Percentiles rank a stretch among this genome's conserved stretches.
phyloP scores from a whole-genome alignment of 2,797 vertebrate species.

The Natrix natrix region DNA sequence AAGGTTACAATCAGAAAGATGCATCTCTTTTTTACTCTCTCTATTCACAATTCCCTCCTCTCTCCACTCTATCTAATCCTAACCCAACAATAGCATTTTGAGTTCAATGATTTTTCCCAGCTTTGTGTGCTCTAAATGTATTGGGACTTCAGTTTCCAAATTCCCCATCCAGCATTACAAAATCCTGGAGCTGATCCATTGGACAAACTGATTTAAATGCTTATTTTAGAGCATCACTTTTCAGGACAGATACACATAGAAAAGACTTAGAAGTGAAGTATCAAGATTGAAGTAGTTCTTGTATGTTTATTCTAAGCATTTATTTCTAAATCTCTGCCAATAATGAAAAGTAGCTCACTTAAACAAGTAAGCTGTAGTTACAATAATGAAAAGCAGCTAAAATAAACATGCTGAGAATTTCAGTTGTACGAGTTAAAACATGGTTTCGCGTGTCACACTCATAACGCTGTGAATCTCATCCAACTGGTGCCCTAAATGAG shows the following conservation, averaged over 20 bases:
- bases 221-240: background rate
- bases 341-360: background rate
- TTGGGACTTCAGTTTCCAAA: background rate
- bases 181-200: background rate
- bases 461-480: background rate
- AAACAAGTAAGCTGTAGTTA: background rate
- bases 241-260: background rate
- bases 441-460: background rate
- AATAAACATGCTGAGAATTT: background rate
- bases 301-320: background rate
- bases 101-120: background rate
- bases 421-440: background rate
- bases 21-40: background rate
- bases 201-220: constrained; percentile 11
- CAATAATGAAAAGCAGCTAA: background rate
- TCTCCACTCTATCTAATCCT: background rate
- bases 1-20: background rate
- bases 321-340: background rate
- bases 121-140: background rate
- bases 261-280: background rate
- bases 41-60: too few relatives aligned
- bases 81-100: background rate
- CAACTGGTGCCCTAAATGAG: background rate
- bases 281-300: background rate
- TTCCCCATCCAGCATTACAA: background rate